A percentile compares a stretch with the other conserved stretches of the same genome.
Conservation (phyloP, 2,888 invertebrate genomes). For the Calameuta pallipes region DNA sequence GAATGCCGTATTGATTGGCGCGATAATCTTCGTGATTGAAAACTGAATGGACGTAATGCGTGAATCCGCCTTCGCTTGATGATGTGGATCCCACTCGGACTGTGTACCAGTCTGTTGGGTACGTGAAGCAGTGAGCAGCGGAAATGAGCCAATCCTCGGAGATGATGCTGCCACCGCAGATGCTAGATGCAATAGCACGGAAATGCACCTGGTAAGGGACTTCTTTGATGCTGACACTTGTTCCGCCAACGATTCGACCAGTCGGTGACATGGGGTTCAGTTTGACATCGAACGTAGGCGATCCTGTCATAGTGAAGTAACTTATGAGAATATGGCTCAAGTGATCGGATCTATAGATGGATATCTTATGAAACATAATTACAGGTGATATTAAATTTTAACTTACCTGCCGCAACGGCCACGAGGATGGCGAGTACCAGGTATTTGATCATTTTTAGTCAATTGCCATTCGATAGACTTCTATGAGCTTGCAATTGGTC, state of each 20-base stretch:
- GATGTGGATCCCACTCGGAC: conserved; percentile 70
- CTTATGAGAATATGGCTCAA: conserved; percentile 68
- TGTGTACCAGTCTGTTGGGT: conserved; percentile 44
- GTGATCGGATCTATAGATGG: conserved; percentile 60
- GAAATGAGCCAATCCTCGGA: conserved; percentile 68
- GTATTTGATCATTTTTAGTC: conserved; percentile 6
- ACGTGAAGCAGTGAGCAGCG: conserved; percentile 70
- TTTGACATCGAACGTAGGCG: neutral
- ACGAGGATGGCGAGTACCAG: neutral
- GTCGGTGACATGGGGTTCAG: conserved; percentile 12
- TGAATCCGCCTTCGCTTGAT: conserved; percentile 68
- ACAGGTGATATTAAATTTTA: neutral
- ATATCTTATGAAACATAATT: neutral
- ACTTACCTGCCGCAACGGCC: conserved; percentile 20
- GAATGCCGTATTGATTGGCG: conserved; percentile 53
- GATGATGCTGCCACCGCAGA: conserved; percentile 71
- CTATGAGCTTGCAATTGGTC: no score
- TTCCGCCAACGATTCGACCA: conserved; percentile 67
- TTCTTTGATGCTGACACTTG: conserved; percentile 64
- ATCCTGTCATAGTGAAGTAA: conserved; percentile 46
- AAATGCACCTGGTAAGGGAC: conserved; percentile 68
- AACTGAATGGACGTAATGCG: conserved; percentile 67
- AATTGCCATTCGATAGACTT: no score
- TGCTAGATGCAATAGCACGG: conserved; percentile 62
- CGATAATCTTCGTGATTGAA: conserved; percentile 69